Evolutionary conservation across 1,140 invertebrate species (phyloP).

Genomic region (Bombus vancouverensis): DNA sequence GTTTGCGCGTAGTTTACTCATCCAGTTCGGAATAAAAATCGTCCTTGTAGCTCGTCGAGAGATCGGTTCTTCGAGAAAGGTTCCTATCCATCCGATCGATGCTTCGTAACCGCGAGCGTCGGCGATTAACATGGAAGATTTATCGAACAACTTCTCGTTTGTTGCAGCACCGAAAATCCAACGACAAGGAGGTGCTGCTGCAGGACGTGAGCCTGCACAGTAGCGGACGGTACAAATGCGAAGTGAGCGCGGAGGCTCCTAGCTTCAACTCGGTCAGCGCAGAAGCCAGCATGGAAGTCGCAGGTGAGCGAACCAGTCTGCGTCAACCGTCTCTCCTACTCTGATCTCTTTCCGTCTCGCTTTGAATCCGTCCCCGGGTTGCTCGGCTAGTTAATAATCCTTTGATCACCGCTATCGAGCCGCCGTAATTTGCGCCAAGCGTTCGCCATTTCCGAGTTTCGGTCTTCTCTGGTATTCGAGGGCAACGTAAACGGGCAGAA

Average conservation of each 20-base stretch:
- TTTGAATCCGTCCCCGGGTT: background rate
- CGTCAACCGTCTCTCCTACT: background rate
- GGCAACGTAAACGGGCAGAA: background rate
- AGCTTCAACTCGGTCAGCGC: slow-evolving; percentile 87
- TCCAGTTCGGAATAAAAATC: too few species aligned
- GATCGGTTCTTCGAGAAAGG: too few species aligned
- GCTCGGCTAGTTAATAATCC: slow-evolving; percentile 65
- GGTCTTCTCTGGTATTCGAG: too few species aligned
- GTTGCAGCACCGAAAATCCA: slow-evolving; percentile 84
- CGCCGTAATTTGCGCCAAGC: slow-evolving; percentile 44
- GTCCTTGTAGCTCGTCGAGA: too few species aligned
- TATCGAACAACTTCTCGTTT: background rate
- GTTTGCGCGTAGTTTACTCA: too few species aligned
- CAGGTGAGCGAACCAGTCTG: slow-evolving; percentile 84
- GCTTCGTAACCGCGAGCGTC: background rate
- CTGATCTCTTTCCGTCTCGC: background rate
- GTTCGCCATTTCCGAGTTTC: background rate
- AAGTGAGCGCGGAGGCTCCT: slow-evolving; percentile 90
- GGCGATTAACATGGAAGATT: background rate
- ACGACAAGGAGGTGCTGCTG: slow-evolving; percentile 85
- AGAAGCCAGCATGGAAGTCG: slow-evolving; percentile 88
- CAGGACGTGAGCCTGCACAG: slow-evolving; percentile 86
- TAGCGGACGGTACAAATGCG: slow-evolving; percentile 88
- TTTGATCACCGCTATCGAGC: slow-evolving; percentile 54
- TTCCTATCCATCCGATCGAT: background rate